These are phyloP conservation scores for Muscicapa adusta DNA, from an alignment of 2,113 vertebrate species.

Conservation along the genomic window DNA sequence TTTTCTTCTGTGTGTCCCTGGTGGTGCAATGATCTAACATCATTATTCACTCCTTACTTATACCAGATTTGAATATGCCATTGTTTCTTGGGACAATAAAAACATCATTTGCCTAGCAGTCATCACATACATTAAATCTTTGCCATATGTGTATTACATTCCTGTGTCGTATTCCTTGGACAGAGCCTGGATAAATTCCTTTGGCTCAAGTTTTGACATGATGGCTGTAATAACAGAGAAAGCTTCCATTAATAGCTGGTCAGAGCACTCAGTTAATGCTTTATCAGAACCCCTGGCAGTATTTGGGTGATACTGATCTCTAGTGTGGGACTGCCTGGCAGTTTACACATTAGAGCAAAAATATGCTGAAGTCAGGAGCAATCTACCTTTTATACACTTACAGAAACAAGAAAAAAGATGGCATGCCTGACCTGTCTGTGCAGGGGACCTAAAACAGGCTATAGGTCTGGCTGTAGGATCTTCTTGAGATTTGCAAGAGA, in stretches of 20 bases:
- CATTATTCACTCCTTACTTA: constrained; percentile 44
- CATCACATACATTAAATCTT: constrained; percentile 56
- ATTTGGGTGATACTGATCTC: not conserved
- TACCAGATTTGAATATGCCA: constrained; percentile 53
- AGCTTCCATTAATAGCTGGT: constrained; percentile 36
- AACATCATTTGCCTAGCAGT: constrained; percentile 37
- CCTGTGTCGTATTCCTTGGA: constrained; percentile 41
- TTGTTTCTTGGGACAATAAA: constrained; percentile 59
- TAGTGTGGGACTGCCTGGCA: not conserved
- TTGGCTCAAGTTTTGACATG: constrained; percentile 20
- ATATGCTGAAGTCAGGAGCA: not conserved
- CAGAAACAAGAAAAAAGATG: not conserved
- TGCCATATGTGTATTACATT: constrained; percentile 54
- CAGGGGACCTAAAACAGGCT: not conserved
- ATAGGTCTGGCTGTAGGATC: not conserved
- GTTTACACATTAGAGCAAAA: not conserved
- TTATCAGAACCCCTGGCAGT: not conserved
- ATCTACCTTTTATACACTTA: not conserved
- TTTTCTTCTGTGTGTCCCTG: constrained; percentile 12
- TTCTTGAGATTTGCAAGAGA: not conserved
- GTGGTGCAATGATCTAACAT: constrained; percentile 4
- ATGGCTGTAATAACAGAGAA: constrained; percentile 5
- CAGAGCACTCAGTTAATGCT: not conserved
- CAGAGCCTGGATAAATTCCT: constrained; percentile 41
- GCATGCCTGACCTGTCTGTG: not conserved